Base-by-base conservation (phyloP, 2,113 vertebrate genomes). In the Datnioides undecimradiatus region DNA sequence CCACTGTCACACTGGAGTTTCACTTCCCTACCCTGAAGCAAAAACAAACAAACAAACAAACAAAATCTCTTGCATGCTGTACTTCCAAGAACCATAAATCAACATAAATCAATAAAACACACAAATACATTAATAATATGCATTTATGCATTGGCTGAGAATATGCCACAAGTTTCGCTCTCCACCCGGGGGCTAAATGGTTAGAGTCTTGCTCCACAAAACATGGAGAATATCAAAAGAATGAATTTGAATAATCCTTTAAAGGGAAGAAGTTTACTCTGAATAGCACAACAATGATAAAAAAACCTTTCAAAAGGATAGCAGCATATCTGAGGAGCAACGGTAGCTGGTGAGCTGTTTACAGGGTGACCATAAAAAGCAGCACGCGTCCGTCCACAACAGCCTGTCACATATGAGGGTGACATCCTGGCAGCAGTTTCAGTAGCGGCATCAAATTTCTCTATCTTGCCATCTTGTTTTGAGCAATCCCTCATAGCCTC, bases 211-310 rank as follows among this genome's bases (percentile, higher is more conserved):
- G 60, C 83, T 73, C 79, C 65, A 75, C 57, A 79, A 83, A 88
- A 88, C 76, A 68, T 68, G 55, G 54, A 52, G 76, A 79, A 87
- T 84, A 87, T 90, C 65, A 72, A 85, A 90, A 84, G 60, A 74
- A 68, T 77, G 63, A 33, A 91, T 89, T 77, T 84, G 74, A 89
- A 88, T 88, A 86, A 88, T 91, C 72, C 78, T 79, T 87, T 49
- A 51, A 55, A 76, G 38, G n/a, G 23, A 43, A 67, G 21, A 62
- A 25, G 70, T 48, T 55, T 33, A 66, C 25, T 57, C 71, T 49
- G 58, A 74, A 79, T 14, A 74, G 65, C 57, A 70, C 27, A 76
- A 73, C 73, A 70, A 58, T 76, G 60, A 84, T 82, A 55, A 90
- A 85, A 55, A 90, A 85, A 75, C 14, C 33, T 71, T 76, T 75